Evolutionary conservation across 2,797 vertebrate genomes (phyloP).

Genomic region (Synaphobranchus kaupii): DNA sequence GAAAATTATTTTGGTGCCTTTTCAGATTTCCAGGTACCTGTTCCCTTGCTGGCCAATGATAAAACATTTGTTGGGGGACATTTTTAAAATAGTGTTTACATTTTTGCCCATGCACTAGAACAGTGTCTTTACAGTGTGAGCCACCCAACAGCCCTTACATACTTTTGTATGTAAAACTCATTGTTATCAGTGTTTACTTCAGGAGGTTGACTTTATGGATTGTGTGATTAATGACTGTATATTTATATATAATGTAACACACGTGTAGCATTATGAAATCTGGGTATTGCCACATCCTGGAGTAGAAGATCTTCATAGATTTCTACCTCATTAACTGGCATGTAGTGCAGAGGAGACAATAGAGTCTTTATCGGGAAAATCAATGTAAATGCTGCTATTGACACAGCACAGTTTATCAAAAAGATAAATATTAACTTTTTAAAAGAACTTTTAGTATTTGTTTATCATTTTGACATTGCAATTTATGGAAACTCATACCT

Average conservation of each 20-base stretch:
- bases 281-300: background rate
- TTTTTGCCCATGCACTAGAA: background rate
- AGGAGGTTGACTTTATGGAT: background rate
- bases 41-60: background rate
- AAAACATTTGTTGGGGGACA: background rate
- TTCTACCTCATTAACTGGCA: background rate
- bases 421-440: background rate
- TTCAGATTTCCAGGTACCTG: background rate
- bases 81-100: background rate
- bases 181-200: background rate
- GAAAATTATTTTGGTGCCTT: background rate
- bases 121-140: background rate
- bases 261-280: background rate
- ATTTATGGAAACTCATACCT: background rate
- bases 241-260: background rate
- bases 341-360: background rate
- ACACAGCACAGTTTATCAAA: background rate
- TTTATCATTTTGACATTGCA: background rate
- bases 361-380: background rate
- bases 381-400: background rate
- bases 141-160: background rate
- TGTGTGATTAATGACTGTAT: no score
- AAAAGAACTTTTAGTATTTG: background rate
- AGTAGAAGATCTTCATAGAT: background rate
- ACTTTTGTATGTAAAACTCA: background rate